phyloP scores from a whole-genome alignment of 2,797 vertebrate species.

The Gobio occitaniae region DNA sequence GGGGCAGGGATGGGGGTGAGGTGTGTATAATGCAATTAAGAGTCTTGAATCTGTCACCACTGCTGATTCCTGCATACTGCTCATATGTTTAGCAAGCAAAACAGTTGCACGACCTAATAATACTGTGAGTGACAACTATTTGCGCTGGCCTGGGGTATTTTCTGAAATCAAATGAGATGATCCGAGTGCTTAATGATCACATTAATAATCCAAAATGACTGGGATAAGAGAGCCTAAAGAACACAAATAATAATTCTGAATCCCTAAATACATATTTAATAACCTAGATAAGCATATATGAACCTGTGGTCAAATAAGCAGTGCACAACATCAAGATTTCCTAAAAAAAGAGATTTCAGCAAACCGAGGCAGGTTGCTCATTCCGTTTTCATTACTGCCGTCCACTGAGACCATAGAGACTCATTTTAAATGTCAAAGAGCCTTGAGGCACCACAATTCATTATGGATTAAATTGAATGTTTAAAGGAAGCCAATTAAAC shows the following conservation, averaged over 20 bases:
- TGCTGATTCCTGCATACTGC: conserved; percentile 9
- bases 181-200: neutral
- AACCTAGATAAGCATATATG: neutral
- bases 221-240: neutral
- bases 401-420: neutral
- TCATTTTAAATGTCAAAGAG: conserved; percentile 30
- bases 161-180: neutral
- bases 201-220: neutral
- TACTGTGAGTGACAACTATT: neutral
- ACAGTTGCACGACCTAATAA: neutral
- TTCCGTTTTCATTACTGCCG: neutral
- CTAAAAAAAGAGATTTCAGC: neutral
- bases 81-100: conserved; percentile 12
- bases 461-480: conserved; percentile 48
- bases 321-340: neutral
- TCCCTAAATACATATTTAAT: neutral
- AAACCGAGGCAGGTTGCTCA: neutral
- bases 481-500: conserved; percentile 45
- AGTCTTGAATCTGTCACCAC: conserved; percentile 30
- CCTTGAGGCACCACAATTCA: conserved; percentile 27
- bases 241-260: neutral
- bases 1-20: no score
- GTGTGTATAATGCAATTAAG: no score
- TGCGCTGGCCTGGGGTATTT: neutral
- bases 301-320: neutral